Base-by-base conservation (phyloP, 2,113 vertebrate genomes). In the Pelecanoides urinatrix region DNA sequence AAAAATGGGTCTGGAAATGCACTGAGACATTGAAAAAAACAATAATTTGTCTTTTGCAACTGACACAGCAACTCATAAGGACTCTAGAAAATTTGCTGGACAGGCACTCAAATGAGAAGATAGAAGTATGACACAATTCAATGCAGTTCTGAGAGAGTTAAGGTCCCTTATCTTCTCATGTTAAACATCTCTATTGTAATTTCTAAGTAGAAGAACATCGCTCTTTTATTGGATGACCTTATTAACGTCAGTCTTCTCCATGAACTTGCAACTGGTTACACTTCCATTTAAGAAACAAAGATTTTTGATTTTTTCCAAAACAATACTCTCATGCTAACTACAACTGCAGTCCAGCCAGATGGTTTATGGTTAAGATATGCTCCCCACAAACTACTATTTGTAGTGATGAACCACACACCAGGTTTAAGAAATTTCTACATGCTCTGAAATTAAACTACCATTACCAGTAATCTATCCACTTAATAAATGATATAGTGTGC, bases 221-320 rank as follows among this genome's bases (percentile, higher is more conserved):
- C 12, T 80, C 56, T 87, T 56, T 71, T 15, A 87, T 23, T 91
- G 80, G 77, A 89, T 2, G 7, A 61, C 26, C 13, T 61, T 75
- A 77, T 49, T 80, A 85, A 85, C 2, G 2, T 78, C 88, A 92
- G 65, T 32, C 45, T 82, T 59, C 82, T 66, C 70, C 38, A 45
- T 55, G 45, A 96, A 70, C 23, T 82, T 79, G 81, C 94, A 95
- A 91, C 91, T 87, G 93, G 84, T 92, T 94, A 94, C 32, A 72
- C 77, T 94, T 95, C 45, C 73, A 92, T 66, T 82, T 58, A 85
- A 94, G 96, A 97, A 78, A 6, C 79, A 91, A 91, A 92, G 92
- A 38, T 70, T 84, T 65, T 89, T 94, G 68, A 66, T 72, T 91
- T 87, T 96, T 97, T 94, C 91, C 89, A 95, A 92, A 96, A 95